These are phyloP conservation scores for Rhagonycha fulva DNA, from an alignment of 2,888 invertebrate genomes.

Conservation along the genomic window DNA sequence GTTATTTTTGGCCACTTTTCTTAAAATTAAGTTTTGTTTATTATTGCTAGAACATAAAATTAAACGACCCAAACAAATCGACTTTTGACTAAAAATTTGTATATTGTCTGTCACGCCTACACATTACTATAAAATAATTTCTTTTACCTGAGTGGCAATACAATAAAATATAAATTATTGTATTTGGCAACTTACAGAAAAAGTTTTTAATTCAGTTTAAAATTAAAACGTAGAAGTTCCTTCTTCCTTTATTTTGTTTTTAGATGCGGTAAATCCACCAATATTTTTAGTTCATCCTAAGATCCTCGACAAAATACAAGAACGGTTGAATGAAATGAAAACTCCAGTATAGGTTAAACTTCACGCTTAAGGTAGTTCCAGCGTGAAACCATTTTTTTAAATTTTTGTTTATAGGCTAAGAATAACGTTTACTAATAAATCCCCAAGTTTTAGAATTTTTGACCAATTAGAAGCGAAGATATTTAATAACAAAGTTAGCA, in stretches of 20 bases:
- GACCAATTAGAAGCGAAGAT: too few relatives aligned
- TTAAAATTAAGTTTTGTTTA: neutral
- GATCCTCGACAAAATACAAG: too few relatives aligned
- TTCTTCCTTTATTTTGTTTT: neutral
- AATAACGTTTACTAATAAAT: too few relatives aligned
- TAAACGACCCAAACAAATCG: neutral
- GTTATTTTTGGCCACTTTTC: neutral
- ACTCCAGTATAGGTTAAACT: too few relatives aligned
- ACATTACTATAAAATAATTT: neutral
- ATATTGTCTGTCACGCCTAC: neutral
- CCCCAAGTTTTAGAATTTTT: too few relatives aligned
- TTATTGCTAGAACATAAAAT: neutral
- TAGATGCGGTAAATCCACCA: neutral
- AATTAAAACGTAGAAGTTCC: neutral
- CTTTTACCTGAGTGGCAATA: neutral
- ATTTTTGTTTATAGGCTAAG: too few relatives aligned
- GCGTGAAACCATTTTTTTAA: too few relatives aligned
- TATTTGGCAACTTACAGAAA: neutral
- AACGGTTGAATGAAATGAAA: too few relatives aligned
- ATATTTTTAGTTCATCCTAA: too few relatives aligned
- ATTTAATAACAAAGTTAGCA: too few relatives aligned
- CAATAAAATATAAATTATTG: neutral
- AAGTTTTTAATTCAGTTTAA: neutral
- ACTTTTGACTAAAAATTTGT: neutral
- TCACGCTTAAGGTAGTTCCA: too few relatives aligned